phyloP scores from a whole-genome alignment of 2,888 invertebrate genomes.

The Hirtodrosophila histrioides region DNA sequence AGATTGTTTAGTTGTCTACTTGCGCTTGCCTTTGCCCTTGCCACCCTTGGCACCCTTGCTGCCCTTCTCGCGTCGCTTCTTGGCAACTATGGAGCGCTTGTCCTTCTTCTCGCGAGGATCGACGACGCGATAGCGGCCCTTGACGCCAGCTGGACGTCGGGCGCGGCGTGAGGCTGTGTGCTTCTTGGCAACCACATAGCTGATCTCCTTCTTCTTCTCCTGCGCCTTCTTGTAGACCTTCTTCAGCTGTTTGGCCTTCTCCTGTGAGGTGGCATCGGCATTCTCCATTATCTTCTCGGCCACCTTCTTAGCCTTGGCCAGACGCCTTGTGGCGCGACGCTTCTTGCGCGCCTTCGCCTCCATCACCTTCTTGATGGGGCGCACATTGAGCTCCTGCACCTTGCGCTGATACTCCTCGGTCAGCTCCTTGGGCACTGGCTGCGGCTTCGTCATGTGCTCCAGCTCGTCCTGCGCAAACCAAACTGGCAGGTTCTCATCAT shows the following conservation, averaged over 20 bases:
- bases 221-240: slow-evolving; percentile 96
- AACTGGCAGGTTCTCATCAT: slow-evolving; percentile 95
- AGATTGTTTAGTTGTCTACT: slow-evolving; percentile 4
- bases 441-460: slow-evolving; percentile 92
- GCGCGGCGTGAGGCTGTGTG: slow-evolving; percentile 90
- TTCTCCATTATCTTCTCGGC: slow-evolving; percentile 97
- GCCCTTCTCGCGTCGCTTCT: slow-evolving; percentile 75
- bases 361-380: slow-evolving; percentile 98
- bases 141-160: slow-evolving; percentile 93
- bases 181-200: slow-evolving; percentile 97
- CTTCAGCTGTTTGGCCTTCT: slow-evolving; percentile 96
- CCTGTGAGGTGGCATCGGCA: slow-evolving; percentile 94
- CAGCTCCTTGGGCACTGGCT: slow-evolving; percentile 93
- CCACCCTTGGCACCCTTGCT: slow-evolving; percentile 37
- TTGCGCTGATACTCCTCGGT: slow-evolving; percentile 93
- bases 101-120: slow-evolving; percentile 99
- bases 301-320: slow-evolving; percentile 98
- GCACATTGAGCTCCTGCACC: slow-evolving; percentile 93
- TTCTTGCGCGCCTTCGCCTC: slow-evolving; percentile 99
- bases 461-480: slow-evolving; percentile 98
- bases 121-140: slow-evolving; percentile 97
- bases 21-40: slow-evolving; percentile 48
- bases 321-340: slow-evolving; percentile 92
- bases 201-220: slow-evolving; percentile 94
- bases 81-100: slow-evolving; percentile 86